Evolutionary conservation across 2,113 vertebrate genomes (phyloP), one percentile per base, ranked within the genome.

Genomic region (Oncorhynchus gorbuscha): DNA sequence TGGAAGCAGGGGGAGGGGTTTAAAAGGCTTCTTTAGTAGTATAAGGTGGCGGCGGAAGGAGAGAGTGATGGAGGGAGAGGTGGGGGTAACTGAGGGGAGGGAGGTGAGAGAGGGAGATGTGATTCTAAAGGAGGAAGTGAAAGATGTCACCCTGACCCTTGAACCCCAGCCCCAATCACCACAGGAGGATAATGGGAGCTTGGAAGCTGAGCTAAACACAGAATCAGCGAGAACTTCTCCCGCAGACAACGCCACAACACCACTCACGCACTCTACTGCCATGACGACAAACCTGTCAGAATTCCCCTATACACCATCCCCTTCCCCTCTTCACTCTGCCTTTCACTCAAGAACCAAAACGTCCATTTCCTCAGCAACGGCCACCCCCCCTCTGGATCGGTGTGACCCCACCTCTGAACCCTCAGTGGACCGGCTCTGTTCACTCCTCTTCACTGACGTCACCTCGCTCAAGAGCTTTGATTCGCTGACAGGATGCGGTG

Each of bases 381-480:
- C 91, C 67, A 93, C 90, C 3, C 93, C 91, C 84, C 94, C 93
- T 83, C 93, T 88, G 93, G 93, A 96, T 84, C 94, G 94, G 77
- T 93, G 93, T 91, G 96, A 98, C 86, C 96, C 96, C 45, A 96
- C 96, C 84, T 96, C 96, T n/a, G 98, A 99, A 89, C 97, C 94
- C 8, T 96, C 95, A 5, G 94, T 95, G 82, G 95, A 95, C 84
- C 90, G 94, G 76, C 95, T 99, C 88, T 98, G 96, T 92, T 95
- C 97, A 86, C 94, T 99, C 90, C 95, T 99, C 93, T 98, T 99
- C 91, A 97, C 94, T 80, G 98, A 99, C 87, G 97, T 99, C 94
- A 98, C 98, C 83, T 99, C 98, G 83, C 94, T 99, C 83, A 99
- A 99, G 93, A 99, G 98, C 94, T 99, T 99, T 90, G 98, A 99